phyloP scores from a whole-genome alignment of 2,797 vertebrate species.

The Aeoliscus strigatus region DNA sequence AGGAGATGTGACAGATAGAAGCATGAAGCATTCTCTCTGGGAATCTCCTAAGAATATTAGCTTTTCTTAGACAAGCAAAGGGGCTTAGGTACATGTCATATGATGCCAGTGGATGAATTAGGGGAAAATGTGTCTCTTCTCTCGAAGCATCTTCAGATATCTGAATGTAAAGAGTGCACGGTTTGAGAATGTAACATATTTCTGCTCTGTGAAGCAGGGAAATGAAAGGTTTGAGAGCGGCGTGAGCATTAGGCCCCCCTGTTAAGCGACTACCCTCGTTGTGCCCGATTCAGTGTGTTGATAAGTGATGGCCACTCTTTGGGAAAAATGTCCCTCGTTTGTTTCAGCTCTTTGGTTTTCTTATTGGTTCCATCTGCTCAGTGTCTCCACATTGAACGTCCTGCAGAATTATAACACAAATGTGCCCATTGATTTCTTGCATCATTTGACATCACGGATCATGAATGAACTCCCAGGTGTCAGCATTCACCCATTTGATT shows the following conservation, averaged over 20 bases:
- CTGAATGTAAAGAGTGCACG: too few species aligned
- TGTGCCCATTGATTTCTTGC: slow-evolving; percentile 40
- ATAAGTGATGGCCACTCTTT: slow-evolving; percentile 61
- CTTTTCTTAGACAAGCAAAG: slow-evolving; percentile 17
- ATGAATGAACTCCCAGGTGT: slow-evolving; percentile 31
- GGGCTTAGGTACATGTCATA: too few species aligned
- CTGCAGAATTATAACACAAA: slow-evolving; percentile 47
- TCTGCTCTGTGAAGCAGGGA: slow-evolving; percentile 51
- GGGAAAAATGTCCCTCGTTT: slow-evolving; percentile 60
- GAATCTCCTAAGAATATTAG: slow-evolving; percentile 33
- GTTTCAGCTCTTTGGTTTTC: slow-evolving; percentile 56
- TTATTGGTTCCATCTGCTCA: slow-evolving; percentile 59
- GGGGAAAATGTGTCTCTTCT: too few species aligned
- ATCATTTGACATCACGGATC: slow-evolving; percentile 41
- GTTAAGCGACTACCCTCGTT: slow-evolving; percentile 61
- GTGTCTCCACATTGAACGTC: slow-evolving; percentile 49
- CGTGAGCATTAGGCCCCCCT: slow-evolving; percentile 48
- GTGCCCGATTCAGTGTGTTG: slow-evolving; percentile 61
- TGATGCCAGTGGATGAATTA: too few species aligned
- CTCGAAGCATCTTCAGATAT: too few species aligned
- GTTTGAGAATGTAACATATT: too few species aligned
- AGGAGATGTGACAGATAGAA: slow-evolving; percentile 55
- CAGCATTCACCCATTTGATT: slow-evolving; percentile 29
- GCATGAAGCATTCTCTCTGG: slow-evolving; percentile 49
- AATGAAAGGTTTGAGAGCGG: slow-evolving; percentile 58